Conservation (phyloP, 2,888 invertebrate species). For the Mechanitis mazaeus region DNA sequence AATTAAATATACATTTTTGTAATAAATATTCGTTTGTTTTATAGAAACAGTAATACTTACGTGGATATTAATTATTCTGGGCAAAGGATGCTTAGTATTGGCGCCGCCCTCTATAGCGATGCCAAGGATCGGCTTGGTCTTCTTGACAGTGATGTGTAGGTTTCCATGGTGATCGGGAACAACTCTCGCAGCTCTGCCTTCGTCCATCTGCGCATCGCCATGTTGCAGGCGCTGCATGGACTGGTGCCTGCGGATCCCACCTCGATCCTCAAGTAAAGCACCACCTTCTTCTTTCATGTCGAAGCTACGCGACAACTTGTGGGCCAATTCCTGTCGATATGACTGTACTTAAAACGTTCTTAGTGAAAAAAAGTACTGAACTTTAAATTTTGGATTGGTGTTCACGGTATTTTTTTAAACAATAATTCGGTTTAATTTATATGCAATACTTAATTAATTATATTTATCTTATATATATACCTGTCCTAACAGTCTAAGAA, state of each 20-base stretch:
- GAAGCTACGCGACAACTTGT: slow-evolving; percentile 90
- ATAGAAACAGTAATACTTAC: slow-evolving; percentile 73
- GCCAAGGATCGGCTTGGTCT: slow-evolving; percentile 95
- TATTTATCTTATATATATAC: slow-evolving; percentile 20
- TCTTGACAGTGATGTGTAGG: slow-evolving; percentile 91
- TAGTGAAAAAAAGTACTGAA: slow-evolving; percentile 18
- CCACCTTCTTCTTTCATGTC: slow-evolving; percentile 92
- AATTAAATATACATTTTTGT: no score
- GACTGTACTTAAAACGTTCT: slow-evolving; percentile 31
- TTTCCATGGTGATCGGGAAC: slow-evolving; percentile 92
- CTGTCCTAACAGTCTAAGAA: slow-evolving; percentile 45
- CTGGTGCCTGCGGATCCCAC: slow-evolving; percentile 83
- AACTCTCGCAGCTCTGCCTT: slow-evolving; percentile 78
- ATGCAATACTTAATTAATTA: background rate
- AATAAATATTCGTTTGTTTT: no score
- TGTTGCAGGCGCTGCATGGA: slow-evolving; percentile 85
- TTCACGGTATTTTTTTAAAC: background rate
- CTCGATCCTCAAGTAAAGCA: slow-evolving; percentile 80
- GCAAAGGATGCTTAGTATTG: slow-evolving; percentile 95
- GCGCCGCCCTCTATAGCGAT: slow-evolving; percentile 98
- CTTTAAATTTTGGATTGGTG: slow-evolving; percentile 9
- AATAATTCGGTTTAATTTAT: background rate
- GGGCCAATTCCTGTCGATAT: slow-evolving; percentile 84
- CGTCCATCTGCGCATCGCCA: slow-evolving; percentile 73
- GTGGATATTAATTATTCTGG: slow-evolving; percentile 97